Percentiles rank a stretch among this genome's conserved stretches.
Conservation (phyloP, 2,888 invertebrate genomes). For the Xestia rhomboidea region DNA sequence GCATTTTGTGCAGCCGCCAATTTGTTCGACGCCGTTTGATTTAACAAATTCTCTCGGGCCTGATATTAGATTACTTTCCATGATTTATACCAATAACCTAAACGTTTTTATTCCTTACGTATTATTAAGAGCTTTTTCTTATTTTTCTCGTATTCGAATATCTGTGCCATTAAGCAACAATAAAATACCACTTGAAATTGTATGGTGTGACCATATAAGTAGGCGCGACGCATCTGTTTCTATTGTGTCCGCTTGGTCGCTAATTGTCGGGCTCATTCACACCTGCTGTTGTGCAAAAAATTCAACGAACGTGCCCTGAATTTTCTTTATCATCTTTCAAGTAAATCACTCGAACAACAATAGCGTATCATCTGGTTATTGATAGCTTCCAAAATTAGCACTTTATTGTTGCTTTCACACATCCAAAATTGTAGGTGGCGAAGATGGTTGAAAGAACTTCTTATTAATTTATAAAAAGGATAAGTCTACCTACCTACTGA, state of each 20-base stretch:
- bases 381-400: constrained; percentile 14
- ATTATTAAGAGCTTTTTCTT: constrained; percentile 55
- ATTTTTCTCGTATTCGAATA: constrained; percentile 37
- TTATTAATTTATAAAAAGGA: neutral
- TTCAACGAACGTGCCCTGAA: constrained; percentile 73
- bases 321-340: constrained; percentile 56
- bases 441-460: neutral
- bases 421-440: neutral
- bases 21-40: constrained; percentile 84
- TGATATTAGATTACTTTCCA: constrained; percentile 77
- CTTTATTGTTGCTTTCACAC: constrained; percentile 30
- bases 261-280: constrained; percentile 75
- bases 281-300: constrained; percentile 80
- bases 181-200: constrained; percentile 52
- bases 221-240: constrained; percentile 69
- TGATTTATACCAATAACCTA: constrained; percentile 77
- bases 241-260: constrained; percentile 73
- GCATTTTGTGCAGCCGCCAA: constrained; percentile 85
- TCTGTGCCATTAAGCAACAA: constrained; percentile 49
- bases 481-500: constrained; percentile 2
- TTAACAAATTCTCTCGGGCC: constrained; percentile 80
- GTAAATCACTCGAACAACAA: constrained; percentile 66
- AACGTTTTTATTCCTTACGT: constrained; percentile 68
- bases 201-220: constrained; percentile 59
- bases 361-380: constrained; percentile 43